Evolutionary conservation across 2,797 vertebrate genomes (phyloP).

Genomic region (Ambastaia sidthimunki): DNA sequence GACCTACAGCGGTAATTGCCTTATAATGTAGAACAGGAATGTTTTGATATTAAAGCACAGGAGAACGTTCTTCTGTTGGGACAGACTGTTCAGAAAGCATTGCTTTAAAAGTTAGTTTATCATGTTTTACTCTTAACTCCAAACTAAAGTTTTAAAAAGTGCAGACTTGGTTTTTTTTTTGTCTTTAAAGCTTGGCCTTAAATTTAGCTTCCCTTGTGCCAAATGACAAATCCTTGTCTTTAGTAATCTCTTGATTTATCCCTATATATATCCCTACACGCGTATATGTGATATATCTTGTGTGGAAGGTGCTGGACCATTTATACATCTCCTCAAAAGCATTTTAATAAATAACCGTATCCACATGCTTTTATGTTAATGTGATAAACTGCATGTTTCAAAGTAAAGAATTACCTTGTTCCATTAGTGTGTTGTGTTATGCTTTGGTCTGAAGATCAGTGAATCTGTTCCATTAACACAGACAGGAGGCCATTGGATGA

Average conservation of each 20-base stretch:
- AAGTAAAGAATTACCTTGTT: neutral
- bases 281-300: too few species aligned
- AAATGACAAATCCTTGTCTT: too few species aligned
- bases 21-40: conserved; percentile 28
- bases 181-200: neutral
- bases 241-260: too few species aligned
- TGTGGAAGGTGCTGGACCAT: too few species aligned
- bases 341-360: neutral
- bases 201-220: neutral
- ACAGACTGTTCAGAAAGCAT: neutral
- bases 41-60: conserved; percentile 22
- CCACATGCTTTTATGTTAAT: neutral
- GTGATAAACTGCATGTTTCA: neutral
- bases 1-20: conserved; percentile 40
- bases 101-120: neutral
- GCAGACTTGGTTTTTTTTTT: neutral
- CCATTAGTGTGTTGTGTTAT: neutral
- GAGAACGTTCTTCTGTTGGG: conserved; percentile 4
- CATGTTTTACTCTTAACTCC: neutral
- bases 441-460: neutral
- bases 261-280: too few species aligned
- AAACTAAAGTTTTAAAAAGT: neutral
- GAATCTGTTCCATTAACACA: too few species aligned
- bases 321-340: neutral
- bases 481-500: too few species aligned